These are phyloP conservation scores for Gastracanthus pulcherrimus DNA, from an alignment of 2,888 invertebrate species.

Conservation along the genomic window DNA sequence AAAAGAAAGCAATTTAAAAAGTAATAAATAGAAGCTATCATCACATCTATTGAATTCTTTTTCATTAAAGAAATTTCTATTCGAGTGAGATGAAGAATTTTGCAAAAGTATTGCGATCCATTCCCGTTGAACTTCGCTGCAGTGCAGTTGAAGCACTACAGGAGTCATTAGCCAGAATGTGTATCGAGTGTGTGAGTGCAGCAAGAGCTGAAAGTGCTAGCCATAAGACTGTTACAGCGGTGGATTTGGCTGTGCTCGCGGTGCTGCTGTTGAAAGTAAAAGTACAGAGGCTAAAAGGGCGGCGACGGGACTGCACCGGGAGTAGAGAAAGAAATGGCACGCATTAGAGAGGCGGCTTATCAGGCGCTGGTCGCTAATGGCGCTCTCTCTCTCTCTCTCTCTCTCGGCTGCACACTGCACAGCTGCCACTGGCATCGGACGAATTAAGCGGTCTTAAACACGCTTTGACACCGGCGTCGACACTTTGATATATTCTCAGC, in stretches of 20 bases:
- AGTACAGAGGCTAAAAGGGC: background rate
- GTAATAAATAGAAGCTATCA: too few relatives aligned
- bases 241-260: background rate
- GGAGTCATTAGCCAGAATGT: background rate
- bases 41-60: too few relatives aligned
- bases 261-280: background rate
- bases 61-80: too few relatives aligned
- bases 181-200: background rate
- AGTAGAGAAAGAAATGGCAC: constrained; percentile 17
- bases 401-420: too few relatives aligned
- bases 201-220: background rate
- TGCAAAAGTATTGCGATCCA: too few relatives aligned
- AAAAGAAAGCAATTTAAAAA: too few relatives aligned
- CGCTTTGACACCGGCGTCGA: constrained; percentile 14
- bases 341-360: constrained; percentile 31
- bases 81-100: too few relatives aligned
- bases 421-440: background rate
- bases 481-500: constrained; percentile 3
- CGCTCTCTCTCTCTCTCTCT: background rate
- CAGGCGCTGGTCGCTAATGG: constrained; percentile 12
- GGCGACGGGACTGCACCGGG: background rate
- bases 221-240: background rate
- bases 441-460: constrained; percentile 14
- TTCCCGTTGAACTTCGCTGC: too few relatives aligned
- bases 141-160: background rate